Evolutionary conservation across 2,888 invertebrate genomes (phyloP), one percentile per base, ranked within the genome.

Genomic region (Mechanitis mazaeus): DNA sequence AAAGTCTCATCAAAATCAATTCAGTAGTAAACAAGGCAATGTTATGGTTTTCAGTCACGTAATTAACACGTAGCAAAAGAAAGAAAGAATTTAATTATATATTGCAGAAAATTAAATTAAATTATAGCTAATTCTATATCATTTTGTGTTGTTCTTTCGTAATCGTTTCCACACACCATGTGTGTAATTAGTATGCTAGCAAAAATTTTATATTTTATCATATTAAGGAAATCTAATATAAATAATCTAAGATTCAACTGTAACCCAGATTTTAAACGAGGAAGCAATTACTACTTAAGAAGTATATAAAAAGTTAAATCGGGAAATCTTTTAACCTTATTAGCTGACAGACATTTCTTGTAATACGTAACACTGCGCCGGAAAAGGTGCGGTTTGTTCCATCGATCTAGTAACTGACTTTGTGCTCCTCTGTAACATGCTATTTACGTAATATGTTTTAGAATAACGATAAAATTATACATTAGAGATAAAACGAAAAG

Each of bases 301-400:
- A 33, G 33, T 12, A 54, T 33, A 59, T 56, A 60, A 62, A 64
- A 59, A 67, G 58, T 55, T 54, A 45, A 59, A 45, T 42, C 66
- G 60, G 65, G 67, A 65, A 67, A 63, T 64, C 56, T 56, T 58
- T 54, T 46, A 58, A 56, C 65, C 65, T 54, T 64, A 67, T 62
- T 61, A 61, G 60, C 54, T 60, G 55, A 56, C 56, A 54, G 55
- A 65, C 60, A 60, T 60, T 50, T 58, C 59, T 60, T 60, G 50
- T 60, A 64, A 63, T 38, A 50, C 59, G 56, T 58, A 64, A 59
- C 56, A 47, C 47, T 63, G 47, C 57, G 63, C 66, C 65, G 70
- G 70, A 70, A 66, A 65, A 60, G 64, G 63, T 56, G 59, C 33
- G 60, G 63, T 54, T 57, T 61, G 61, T 56, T 50, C 50, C 31